A percentile compares a stretch with the other conserved stretches of the same genome.
These are phyloP conservation scores for Leistus spinibarbis DNA, from an alignment of 2,888 invertebrate genomes.

Conservation along the genomic window DNA sequence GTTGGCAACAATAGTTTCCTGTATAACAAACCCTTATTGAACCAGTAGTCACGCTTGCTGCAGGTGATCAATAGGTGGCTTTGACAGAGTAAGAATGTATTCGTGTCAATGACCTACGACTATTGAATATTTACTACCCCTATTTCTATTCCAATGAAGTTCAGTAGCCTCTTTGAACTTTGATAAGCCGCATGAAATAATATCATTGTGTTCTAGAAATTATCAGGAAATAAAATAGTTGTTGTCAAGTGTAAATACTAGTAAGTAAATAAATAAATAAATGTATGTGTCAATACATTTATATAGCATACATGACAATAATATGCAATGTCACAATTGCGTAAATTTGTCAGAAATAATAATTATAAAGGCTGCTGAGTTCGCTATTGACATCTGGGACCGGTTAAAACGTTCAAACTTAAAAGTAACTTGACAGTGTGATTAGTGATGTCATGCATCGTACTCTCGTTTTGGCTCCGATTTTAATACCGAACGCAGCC, in stretches of 20 bases:
- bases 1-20: not conserved
- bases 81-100: not conserved
- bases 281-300: no score
- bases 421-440: no score
- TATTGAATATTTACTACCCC: conserved; percentile 1
- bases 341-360: no score
- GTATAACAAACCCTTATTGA: not conserved
- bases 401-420: no score
- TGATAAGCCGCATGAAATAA: not conserved
- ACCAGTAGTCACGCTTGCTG: no score
- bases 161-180: not conserved
- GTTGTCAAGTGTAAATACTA: not conserved
- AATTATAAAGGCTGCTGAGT: no score
- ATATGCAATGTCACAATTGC: not conserved
- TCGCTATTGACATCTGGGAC: no score
- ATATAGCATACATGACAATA: not conserved
- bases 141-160: not conserved
- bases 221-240: not conserved
- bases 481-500: no score
- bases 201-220: not conserved
- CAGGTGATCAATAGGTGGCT: not conserved
- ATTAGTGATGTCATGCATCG: no score
- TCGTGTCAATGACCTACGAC: not conserved
- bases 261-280: not conserved
- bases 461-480: no score